phyloP scores from a whole-genome alignment of 2,113 vertebrate species.

The Bombycilla garrulus region DNA sequence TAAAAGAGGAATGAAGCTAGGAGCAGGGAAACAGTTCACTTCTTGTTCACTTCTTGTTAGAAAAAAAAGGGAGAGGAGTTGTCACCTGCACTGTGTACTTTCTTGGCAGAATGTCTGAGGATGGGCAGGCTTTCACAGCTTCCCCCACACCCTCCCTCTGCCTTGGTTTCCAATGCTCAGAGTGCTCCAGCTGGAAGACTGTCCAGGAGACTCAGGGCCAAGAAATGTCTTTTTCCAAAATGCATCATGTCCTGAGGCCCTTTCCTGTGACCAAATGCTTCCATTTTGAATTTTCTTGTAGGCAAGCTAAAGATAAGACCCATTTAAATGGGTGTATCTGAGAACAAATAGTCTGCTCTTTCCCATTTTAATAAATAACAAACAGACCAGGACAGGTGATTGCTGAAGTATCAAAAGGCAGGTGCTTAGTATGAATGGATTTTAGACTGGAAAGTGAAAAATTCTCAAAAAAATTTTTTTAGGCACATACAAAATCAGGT shows the following conservation, averaged over 20 bases:
- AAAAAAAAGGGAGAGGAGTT: not conserved
- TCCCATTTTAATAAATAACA: not conserved
- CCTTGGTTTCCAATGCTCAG: not conserved
- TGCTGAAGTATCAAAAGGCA: not conserved
- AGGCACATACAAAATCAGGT: not conserved
- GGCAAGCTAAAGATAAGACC: not conserved
- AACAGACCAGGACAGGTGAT: not conserved
- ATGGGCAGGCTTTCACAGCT: not conserved
- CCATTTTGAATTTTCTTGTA: not conserved
- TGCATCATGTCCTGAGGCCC: not conserved
- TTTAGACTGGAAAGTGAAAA: not conserved
- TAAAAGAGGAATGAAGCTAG: not conserved
- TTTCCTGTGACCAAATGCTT: slow-evolving; percentile 2
- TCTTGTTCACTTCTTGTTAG: not conserved
- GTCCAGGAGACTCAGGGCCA: not conserved
- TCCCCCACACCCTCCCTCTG: fast-evolving
- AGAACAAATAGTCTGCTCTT: not conserved
- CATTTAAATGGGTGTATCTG: not conserved
- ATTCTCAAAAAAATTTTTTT: not conserved
- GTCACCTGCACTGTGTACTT: not conserved
- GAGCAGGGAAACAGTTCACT: not conserved
- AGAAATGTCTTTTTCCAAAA: not conserved
- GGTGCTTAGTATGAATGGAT: not conserved
- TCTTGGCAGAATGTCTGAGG: not conserved
- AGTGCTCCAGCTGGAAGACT: not conserved